phyloP scores from a whole-genome alignment of 2,797 vertebrate genomes.

The Synaphobranchus kaupii region DNA sequence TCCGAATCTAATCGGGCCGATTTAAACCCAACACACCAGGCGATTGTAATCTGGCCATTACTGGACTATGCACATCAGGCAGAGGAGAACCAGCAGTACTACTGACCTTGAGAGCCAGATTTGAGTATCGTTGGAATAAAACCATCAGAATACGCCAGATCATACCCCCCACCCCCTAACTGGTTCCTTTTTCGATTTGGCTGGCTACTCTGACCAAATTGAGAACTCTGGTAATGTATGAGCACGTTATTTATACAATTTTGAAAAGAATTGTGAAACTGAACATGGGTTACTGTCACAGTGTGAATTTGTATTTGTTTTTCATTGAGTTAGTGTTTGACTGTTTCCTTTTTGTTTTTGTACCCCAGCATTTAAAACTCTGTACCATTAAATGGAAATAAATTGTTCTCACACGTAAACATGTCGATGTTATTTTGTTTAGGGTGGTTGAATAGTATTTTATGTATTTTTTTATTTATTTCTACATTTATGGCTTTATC shows the following conservation, averaged over 20 bases:
- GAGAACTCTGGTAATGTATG: background rate
- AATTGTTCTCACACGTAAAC: slow-evolving; percentile 1
- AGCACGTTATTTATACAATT: background rate
- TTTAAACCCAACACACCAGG: no score
- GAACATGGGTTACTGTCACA: background rate
- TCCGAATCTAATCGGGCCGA: no score
- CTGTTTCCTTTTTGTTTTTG: background rate
- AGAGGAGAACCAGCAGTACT: no score
- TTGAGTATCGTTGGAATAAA: no score
- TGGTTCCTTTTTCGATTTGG: no score
- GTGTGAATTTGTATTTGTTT: background rate
- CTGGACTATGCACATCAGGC: no score
- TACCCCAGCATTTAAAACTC: background rate
- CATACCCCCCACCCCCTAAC: no score
- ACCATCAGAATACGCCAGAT: no score
- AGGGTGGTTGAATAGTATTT: background rate
- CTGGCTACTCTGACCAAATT: no score
- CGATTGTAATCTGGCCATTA: no score
- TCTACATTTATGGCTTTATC: slow-evolving; percentile 35
- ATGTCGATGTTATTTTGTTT: background rate
- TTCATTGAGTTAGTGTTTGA: background rate
- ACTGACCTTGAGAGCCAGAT: no score
- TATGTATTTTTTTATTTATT: slow-evolving; percentile 26
- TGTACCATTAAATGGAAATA: slow-evolving; percentile 18
- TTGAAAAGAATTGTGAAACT: background rate